phyloP scores from a whole-genome alignment of 2,113 vertebrate genomes.

The Atlantisia rogersi region DNA sequence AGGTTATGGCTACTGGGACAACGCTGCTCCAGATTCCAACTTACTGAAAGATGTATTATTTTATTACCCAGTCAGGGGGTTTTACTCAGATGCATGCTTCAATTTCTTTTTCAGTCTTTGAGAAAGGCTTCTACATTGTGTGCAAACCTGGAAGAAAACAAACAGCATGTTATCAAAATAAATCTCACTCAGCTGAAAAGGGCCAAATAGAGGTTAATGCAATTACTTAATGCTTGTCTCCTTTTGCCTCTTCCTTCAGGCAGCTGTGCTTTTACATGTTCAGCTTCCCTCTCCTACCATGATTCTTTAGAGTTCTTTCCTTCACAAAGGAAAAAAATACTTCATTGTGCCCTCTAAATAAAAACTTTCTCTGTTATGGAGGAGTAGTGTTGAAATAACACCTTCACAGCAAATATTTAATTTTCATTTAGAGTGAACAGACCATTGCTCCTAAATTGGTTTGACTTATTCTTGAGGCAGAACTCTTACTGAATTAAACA shows the following conservation, averaged over 20 bases:
- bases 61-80: background rate
- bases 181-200: conserved; percentile 50
- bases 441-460: background rate
- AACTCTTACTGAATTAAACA: background rate
- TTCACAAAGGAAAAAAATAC: conserved; percentile 2
- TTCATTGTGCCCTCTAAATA: background rate
- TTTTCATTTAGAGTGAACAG: background rate
- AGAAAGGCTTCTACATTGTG: background rate
- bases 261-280: conserved; percentile 31
- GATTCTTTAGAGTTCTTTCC: background rate
- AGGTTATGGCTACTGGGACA: background rate
- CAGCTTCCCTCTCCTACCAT: background rate
- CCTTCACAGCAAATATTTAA: background rate
- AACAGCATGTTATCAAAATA: conserved; percentile 40
- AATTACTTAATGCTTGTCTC: conserved; percentile 53
- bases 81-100: background rate
- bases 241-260: conserved; percentile 43
- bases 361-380: background rate
- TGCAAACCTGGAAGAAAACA: conserved; percentile 26
- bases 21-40: background rate
- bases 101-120: conserved; percentile 8
- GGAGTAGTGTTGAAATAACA: background rate
- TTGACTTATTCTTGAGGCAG: background rate
- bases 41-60: background rate
- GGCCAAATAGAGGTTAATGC: conserved; percentile 48